Conservation (phyloP, 2,797 vertebrate genomes). For the Paedocypris micromegethes region DNA sequence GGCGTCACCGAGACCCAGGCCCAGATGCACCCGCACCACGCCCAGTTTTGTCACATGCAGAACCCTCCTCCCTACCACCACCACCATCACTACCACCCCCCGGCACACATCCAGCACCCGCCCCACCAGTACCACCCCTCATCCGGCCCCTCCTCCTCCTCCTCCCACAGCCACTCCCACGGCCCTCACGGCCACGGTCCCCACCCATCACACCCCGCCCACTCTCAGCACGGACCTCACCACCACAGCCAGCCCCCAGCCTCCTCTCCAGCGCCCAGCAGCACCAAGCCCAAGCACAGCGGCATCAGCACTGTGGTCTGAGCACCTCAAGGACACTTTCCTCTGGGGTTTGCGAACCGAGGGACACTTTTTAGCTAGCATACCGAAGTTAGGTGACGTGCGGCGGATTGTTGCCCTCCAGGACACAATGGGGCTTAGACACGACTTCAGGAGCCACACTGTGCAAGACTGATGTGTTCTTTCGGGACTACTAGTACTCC, state of each 20-base stretch:
- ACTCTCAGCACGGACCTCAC: constrained; percentile 67
- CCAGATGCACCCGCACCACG: constrained; percentile 71
- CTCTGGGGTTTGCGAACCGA: not conserved
- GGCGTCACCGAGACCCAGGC: constrained; percentile 58
- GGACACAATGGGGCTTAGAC: constrained; percentile 41
- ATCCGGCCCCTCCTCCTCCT: constrained; percentile 54
- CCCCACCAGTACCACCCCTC: constrained; percentile 72
- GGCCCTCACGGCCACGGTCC: constrained; percentile 60
- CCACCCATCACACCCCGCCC: constrained; percentile 60
- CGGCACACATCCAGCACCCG: constrained; percentile 78
- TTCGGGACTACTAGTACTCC: constrained; percentile 44
- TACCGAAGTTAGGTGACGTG: constrained; percentile 20
- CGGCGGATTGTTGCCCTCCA: constrained; percentile 30
- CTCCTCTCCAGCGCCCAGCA: constrained; percentile 63
- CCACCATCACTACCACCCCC: constrained; percentile 91
- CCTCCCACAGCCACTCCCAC: constrained; percentile 65
- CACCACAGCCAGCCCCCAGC: constrained; percentile 60
- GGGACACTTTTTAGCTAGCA: constrained; percentile 22
- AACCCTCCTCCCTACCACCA: constrained; percentile 92
- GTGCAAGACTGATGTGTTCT: constrained; percentile 56
- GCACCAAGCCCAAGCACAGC: constrained; percentile 90
- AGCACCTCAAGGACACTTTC: constrained; percentile 29
- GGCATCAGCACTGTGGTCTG: constrained; percentile 97
- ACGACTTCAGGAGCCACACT: constrained; percentile 54
- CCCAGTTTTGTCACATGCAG: constrained; percentile 80